Conservation (phyloP, 1,140 invertebrate genomes). For the Chrysomallon squamiferum region DNA sequence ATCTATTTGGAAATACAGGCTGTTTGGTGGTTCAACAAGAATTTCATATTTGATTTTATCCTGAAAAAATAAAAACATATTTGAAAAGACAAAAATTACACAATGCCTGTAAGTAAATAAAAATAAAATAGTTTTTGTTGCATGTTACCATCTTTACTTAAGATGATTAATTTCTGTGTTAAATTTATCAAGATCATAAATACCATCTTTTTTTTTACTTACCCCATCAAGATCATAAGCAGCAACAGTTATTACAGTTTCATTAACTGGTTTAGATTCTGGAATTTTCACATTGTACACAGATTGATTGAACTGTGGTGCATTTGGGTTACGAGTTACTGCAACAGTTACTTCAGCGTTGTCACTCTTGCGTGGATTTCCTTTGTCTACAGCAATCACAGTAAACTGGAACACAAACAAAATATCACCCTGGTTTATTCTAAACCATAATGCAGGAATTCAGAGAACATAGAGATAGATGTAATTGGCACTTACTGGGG, state of each 20-base stretch:
- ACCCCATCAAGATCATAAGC: slow-evolving; percentile 11
- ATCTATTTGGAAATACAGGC: neutral
- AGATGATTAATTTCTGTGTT: too few species aligned
- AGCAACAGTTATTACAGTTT: neutral
- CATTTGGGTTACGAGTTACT: slow-evolving; percentile 78
- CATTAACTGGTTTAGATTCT: slow-evolving; percentile 31
- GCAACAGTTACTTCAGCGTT: slow-evolving; percentile 72
- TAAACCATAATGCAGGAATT: too few species aligned
- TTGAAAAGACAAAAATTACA: neutral
- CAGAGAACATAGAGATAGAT: too few species aligned
- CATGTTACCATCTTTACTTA: too few species aligned
- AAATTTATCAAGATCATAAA: too few species aligned
- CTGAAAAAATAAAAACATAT: slow-evolving; percentile 1
- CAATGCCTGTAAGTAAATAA: neutral
- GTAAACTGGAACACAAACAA: slow-evolving; percentile 10
- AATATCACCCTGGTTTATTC: too few species aligned
- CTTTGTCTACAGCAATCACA: slow-evolving; percentile 14
- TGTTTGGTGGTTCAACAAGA: neutral
- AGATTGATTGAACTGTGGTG: slow-evolving; percentile 73
- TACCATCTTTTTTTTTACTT: too few species aligned
- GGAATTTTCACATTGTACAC: slow-evolving; percentile 28
- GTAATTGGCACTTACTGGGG: too few species aligned
- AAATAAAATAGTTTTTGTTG: too few species aligned
- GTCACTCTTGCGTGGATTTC: slow-evolving; percentile 3
- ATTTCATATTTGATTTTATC: neutral